phyloP scores from a whole-genome alignment of 2,797 vertebrate genomes.

The Champsocephalus esox region DNA sequence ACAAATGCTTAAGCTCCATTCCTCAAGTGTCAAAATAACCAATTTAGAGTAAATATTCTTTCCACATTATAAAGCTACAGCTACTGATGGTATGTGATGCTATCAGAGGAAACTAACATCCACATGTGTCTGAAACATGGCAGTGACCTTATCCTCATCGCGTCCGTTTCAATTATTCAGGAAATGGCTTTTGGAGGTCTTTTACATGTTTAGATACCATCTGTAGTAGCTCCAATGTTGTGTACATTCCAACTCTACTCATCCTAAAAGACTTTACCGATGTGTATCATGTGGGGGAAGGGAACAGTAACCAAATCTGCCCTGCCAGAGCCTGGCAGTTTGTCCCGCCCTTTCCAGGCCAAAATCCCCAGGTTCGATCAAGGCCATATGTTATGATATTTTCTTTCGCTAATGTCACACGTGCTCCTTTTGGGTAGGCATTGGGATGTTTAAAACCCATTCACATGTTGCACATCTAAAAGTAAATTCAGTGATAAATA shows the following conservation, averaged over 20 bases:
- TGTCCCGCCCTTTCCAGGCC: conserved; percentile 23
- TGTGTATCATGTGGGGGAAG: conserved; percentile 25
- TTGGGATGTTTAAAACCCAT: conserved; percentile 2
- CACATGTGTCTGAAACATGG: background rate
- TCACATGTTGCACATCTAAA: conserved; percentile 18
- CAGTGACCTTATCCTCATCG: conserved; percentile 7
- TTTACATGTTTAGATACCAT: conserved; percentile 9
- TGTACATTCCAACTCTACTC: conserved; percentile 20
- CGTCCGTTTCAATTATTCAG: conserved; percentile 17
- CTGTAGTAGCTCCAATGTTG: conserved; percentile 1
- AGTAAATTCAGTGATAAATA: background rate
- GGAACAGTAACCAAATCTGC: conserved; percentile 35
- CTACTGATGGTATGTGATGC: background rate
- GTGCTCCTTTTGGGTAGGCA: conserved; percentile 25
- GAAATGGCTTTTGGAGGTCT: conserved; percentile 19
- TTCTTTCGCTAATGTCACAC: conserved; percentile 36
- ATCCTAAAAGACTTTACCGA: conserved; percentile 11
- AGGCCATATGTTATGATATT: conserved; percentile 40
- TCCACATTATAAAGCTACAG: background rate
- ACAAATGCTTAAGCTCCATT: background rate
- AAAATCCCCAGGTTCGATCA: conserved; percentile 25
- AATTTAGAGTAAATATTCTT: background rate
- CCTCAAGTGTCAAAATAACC: background rate
- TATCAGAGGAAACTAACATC: conserved; percentile 13
- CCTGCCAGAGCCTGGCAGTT: conserved; percentile 25